Percentiles rank a stretch among this genome's conserved stretches.
These are phyloP conservation scores for Oceanodroma tethys DNA, from an alignment of 2,113 vertebrate genomes.

Conservation along the genomic window DNA sequence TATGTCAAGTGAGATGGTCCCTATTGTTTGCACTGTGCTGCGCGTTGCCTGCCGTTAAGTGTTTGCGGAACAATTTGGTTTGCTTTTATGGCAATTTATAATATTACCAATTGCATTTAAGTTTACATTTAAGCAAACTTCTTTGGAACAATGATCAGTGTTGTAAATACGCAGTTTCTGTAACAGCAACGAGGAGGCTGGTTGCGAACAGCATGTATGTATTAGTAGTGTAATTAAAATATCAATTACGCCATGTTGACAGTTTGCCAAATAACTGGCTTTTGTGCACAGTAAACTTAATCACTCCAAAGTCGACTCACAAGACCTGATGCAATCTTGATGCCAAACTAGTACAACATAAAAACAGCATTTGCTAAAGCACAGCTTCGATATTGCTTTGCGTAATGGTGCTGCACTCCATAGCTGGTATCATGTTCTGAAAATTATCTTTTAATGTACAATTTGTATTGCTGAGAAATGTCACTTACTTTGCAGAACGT, in stretches of 20 bases:
- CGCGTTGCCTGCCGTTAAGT: neutral
- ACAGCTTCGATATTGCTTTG: neutral
- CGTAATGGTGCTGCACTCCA: constrained; percentile 42
- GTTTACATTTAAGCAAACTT: neutral
- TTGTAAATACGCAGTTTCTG: neutral
- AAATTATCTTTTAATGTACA: constrained; percentile 77
- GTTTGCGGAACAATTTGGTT: neutral
- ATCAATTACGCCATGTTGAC: constrained; percentile 58
- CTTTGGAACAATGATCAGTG: neutral
- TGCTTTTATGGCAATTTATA: neutral
- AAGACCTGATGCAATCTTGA: neutral
- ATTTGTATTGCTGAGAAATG: constrained; percentile 66
- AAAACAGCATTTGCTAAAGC: neutral
- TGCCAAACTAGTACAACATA: neutral
- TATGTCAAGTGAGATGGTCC: neutral
- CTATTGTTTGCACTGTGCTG: neutral
- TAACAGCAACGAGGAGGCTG: constrained; percentile 20
- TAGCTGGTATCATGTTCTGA: constrained; percentile 61
- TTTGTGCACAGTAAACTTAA: constrained; percentile 33
- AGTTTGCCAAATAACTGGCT: constrained; percentile 42
- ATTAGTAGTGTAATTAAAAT: constrained; percentile 71
- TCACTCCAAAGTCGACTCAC: constrained; percentile 41
- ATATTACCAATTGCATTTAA: neutral
- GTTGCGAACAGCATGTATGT: neutral
- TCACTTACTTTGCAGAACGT: constrained; percentile 50